Conservation (phyloP, 2,888 invertebrate genomes). For the Drymonia ruficornis region DNA sequence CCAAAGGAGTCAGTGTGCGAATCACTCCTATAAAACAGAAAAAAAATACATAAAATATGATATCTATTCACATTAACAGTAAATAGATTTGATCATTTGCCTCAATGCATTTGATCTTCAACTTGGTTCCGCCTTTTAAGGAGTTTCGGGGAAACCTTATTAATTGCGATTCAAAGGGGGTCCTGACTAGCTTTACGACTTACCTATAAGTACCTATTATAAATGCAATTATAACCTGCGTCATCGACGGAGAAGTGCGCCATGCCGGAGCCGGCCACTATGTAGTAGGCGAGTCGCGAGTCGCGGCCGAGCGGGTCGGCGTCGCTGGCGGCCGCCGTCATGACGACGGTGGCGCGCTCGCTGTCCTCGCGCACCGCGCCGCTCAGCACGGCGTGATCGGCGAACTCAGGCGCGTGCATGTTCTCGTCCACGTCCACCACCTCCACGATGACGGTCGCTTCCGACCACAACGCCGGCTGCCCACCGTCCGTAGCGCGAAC, state of each 20-base stretch:
- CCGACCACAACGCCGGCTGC: slow-evolving; percentile 90
- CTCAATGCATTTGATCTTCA: no score
- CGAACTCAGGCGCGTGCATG: slow-evolving; percentile 92
- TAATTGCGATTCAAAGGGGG: no score
- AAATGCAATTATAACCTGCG: slow-evolving; percentile 84
- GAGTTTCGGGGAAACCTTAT: no score
- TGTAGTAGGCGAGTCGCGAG: slow-evolving; percentile 93
- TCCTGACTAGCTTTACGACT: no score
- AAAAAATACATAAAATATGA: background rate
- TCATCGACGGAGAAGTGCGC: slow-evolving; percentile 96
- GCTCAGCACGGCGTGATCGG: slow-evolving; percentile 89
- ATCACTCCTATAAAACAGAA: slow-evolving; percentile 89
- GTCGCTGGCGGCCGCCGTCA: slow-evolving; percentile 91
- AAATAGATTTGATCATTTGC: no score
- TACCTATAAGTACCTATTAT: no score
- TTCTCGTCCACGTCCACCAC: slow-evolving; percentile 98
- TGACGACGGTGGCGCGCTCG: slow-evolving; percentile 90
- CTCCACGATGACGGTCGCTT: slow-evolving; percentile 93
- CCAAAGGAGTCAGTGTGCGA: slow-evolving; percentile 92
- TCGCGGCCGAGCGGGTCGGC: slow-evolving; percentile 92
- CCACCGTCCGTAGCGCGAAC: slow-evolving; percentile 95
- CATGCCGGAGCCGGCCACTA: slow-evolving; percentile 95
- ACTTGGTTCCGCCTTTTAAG: no score
- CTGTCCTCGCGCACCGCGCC: slow-evolving; percentile 93
- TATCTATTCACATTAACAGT: no score